A percentile compares a stretch with the other conserved stretches of the same genome.
These are phyloP conservation scores for Drosophila neonasuta DNA, from an alignment of 2,888 invertebrate species.

Conservation along the genomic window DNA sequence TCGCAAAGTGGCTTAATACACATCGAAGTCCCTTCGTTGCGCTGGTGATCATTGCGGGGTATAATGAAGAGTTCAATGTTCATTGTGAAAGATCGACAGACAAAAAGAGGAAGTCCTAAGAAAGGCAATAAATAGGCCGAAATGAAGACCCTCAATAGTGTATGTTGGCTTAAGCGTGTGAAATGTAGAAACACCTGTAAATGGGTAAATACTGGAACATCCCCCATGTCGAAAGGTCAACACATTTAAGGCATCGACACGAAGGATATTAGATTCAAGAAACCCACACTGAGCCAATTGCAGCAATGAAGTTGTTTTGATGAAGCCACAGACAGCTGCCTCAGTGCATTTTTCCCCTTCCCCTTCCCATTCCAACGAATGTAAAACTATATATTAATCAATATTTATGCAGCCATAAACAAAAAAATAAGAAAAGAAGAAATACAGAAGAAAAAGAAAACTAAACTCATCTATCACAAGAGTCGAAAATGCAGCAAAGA, in stretches of 20 bases:
- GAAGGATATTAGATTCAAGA: constrained; percentile 35
- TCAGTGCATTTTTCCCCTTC: not conserved
- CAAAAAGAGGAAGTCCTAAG: constrained; percentile 14
- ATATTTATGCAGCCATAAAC: constrained; percentile 67
- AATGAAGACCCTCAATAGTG: constrained; percentile 38
- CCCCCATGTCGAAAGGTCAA: constrained; percentile 38
- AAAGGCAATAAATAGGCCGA: constrained; percentile 32
- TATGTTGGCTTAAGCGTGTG: constrained; percentile 40
- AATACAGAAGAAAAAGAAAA: constrained; percentile 13
- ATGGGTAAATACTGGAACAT: constrained; percentile 43
- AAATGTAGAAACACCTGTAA: constrained; percentile 54
- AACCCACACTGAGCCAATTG: constrained; percentile 51
- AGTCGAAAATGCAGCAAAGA: constrained; percentile 36
- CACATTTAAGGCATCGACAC: constrained; percentile 18
- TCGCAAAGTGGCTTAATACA: constrained; percentile 36
- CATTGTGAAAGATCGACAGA: constrained; percentile 19
- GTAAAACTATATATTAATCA: constrained; percentile 71
- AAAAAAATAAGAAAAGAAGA: not conserved
- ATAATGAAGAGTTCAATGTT: constrained; percentile 35
- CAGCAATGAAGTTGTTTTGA: constrained; percentile 72
- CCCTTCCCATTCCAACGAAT: constrained; percentile 41
- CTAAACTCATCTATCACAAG: constrained; percentile 64
- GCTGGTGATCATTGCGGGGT: constrained; percentile 11
- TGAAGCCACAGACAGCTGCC: constrained; percentile 62
- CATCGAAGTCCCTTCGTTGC: constrained; percentile 3